phyloP scores from a whole-genome alignment of 64 coral and sea anemone genomes.

The Astreopora myriophthalma region DNA sequence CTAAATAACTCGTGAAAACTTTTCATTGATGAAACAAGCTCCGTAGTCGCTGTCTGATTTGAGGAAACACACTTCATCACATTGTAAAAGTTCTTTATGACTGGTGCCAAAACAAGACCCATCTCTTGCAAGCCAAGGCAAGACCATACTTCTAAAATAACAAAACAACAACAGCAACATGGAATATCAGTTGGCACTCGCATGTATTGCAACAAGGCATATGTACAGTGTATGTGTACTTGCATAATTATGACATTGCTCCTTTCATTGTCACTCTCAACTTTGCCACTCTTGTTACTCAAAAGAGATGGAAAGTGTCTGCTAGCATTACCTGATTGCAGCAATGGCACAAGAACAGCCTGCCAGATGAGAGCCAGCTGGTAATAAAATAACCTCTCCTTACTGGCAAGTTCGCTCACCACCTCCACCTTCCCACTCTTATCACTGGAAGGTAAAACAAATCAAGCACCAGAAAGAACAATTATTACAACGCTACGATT shows the following conservation, averaged over 20 bases:
- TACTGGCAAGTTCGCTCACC: slow-evolving; percentile 81
- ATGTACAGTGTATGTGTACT: too few species aligned
- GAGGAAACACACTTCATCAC: slow-evolving; percentile 85
- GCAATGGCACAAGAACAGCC: slow-evolving; percentile 80
- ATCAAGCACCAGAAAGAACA: background rate
- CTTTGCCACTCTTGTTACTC: too few species aligned
- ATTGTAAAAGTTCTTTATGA: slow-evolving; percentile 68
- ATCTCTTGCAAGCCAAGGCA: slow-evolving; percentile 59
- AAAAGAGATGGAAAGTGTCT: background rate
- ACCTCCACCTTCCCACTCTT: slow-evolving; percentile 65
- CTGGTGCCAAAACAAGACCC: slow-evolving; percentile 71
- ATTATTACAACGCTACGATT: background rate
- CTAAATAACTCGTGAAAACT: slow-evolving; percentile 72
- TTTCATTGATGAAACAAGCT: slow-evolving; percentile 40
- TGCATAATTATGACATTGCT: too few species aligned
- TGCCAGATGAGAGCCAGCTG: slow-evolving; percentile 97
- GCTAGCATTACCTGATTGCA: slow-evolving; percentile 79
- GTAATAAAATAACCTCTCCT: slow-evolving; percentile 90
- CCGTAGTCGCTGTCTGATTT: slow-evolving; percentile 55
- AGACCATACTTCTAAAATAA: slow-evolving; percentile 70
- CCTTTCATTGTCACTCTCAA: too few species aligned
- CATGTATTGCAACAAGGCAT: too few species aligned
- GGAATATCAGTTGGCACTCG: too few species aligned
- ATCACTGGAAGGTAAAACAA: slow-evolving; percentile 50
- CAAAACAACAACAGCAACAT: background rate